Conservation (phyloP, 2,113 vertebrate species). For the Mionectes macconnelli region DNA sequence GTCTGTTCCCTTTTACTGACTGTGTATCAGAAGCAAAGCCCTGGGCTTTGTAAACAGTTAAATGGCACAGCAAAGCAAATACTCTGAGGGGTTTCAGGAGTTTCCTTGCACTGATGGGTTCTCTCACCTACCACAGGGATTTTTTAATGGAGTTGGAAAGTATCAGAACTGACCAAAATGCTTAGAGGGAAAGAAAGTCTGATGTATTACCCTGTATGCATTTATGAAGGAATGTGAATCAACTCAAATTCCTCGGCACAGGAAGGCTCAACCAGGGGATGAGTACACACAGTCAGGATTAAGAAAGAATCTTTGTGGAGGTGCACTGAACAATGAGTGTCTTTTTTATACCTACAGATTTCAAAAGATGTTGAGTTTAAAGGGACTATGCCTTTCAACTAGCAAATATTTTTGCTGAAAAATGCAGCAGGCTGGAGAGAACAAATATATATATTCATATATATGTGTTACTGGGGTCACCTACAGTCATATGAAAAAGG, state of each 20-base stretch:
- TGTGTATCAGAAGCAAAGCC: neutral
- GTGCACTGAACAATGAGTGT: neutral
- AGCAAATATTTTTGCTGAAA: neutral
- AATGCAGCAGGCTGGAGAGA: neutral
- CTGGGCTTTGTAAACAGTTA: neutral
- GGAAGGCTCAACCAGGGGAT: neutral
- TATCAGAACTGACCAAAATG: neutral
- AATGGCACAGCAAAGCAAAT: neutral
- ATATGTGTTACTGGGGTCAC: neutral
- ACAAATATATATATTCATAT: neutral
- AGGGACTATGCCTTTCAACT: neutral
- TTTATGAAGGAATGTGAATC: conserved; percentile 1
- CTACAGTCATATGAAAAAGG: neutral
- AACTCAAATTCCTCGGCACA: neutral
- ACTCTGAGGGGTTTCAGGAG: neutral
- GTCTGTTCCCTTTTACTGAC: neutral
- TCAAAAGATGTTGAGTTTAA: conserved; percentile 7
- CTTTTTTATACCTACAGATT: neutral
- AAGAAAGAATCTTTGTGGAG: conserved; percentile 9
- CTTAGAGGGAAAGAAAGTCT: neutral
- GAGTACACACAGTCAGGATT: neutral
- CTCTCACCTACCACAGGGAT: neutral
- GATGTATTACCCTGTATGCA: neutral
- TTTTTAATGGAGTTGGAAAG: neutral
- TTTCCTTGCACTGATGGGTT: neutral